Evolutionary conservation across 2,888 invertebrate species (phyloP).

Genomic region (Neria commutata): DNA sequence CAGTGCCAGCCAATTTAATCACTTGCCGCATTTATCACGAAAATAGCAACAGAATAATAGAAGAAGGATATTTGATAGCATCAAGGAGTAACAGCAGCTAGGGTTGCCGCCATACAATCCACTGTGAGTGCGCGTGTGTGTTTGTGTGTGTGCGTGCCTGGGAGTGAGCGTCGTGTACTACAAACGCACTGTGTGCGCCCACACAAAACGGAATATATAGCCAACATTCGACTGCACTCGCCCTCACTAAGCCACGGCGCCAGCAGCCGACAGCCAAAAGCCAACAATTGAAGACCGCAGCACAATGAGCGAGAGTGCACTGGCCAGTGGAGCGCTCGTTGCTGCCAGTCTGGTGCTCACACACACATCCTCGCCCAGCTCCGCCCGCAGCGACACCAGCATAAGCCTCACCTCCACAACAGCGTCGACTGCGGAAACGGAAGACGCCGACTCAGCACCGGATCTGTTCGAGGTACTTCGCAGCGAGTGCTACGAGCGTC

Average conservation of each 20-base stretch:
- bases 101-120: constrained; percentile 27
- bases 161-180: background rate
- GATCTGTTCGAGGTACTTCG: constrained; percentile 48
- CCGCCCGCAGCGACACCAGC: constrained; percentile 28
- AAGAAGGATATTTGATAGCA: constrained; percentile 13
- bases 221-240: background rate
- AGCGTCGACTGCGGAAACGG: constrained; percentile 5
- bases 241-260: background rate
- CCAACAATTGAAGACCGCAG: background rate
- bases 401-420: constrained; percentile 9
- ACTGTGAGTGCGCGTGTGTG: constrained; percentile 19
- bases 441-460: constrained; percentile 39
- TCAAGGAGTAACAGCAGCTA: constrained; percentile 21
- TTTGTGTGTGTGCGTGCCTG: background rate
- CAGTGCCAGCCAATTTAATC: no score
- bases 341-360: background rate
- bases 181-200: background rate
- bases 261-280: background rate
- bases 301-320: background rate
- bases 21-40: no score
- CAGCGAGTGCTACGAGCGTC: constrained; percentile 48
- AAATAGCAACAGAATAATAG: no score
- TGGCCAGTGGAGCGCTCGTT: background rate
- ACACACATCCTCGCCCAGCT: constrained; percentile 1
- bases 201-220: background rate